Percentiles rank a stretch among this genome's conserved stretches.
These are phyloP conservation scores for Macrostomum lignano DNA, from an alignment of 1,140 invertebrate species.

Conservation along the genomic window DNA sequence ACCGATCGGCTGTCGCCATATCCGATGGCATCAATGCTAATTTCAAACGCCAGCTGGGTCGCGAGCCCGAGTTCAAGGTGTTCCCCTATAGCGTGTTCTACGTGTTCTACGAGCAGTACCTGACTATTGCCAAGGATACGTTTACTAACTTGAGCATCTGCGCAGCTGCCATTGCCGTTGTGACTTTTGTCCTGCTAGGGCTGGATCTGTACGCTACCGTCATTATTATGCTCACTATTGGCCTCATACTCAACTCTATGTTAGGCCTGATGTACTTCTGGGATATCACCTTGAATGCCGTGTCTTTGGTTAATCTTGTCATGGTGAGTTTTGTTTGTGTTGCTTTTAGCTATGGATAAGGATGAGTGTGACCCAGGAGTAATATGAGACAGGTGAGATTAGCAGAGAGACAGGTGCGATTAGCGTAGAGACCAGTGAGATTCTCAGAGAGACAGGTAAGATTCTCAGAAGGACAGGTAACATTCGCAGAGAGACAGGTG, in stretches of 20 bases:
- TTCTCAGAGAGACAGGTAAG: too few relatives aligned
- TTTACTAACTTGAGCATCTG: slow-evolving; percentile 46
- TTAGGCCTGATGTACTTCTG: slow-evolving; percentile 65
- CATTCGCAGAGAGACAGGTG: too few relatives aligned
- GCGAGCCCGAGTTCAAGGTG: slow-evolving; percentile 28
- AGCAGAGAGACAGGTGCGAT: too few relatives aligned
- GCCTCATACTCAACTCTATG: slow-evolving; percentile 51
- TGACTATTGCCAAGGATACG: slow-evolving; percentile 51
- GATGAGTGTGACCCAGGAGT: too few relatives aligned
- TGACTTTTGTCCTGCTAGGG: slow-evolving; percentile 54
- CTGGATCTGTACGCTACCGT: slow-evolving; percentile 48
- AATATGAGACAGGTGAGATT: too few relatives aligned
- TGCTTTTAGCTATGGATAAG: too few relatives aligned
- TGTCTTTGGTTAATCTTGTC: slow-evolving; percentile 73
- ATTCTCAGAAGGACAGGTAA: too few relatives aligned
- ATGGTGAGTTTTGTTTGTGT: too few relatives aligned
- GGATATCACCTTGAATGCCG: slow-evolving; percentile 60
- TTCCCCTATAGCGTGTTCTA: slow-evolving; percentile 76
- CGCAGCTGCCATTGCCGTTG: slow-evolving; percentile 42
- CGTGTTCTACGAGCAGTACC: slow-evolving; percentile 74
- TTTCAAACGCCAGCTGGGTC: too few relatives aligned
- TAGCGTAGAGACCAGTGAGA: too few relatives aligned
- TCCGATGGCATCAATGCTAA: too few relatives aligned
- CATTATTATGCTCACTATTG: slow-evolving; percentile 42
- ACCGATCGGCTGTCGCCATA: slow-evolving; percentile 41